phyloP scores from a whole-genome alignment of 1,140 invertebrate species.

The Atta colombica region DNA sequence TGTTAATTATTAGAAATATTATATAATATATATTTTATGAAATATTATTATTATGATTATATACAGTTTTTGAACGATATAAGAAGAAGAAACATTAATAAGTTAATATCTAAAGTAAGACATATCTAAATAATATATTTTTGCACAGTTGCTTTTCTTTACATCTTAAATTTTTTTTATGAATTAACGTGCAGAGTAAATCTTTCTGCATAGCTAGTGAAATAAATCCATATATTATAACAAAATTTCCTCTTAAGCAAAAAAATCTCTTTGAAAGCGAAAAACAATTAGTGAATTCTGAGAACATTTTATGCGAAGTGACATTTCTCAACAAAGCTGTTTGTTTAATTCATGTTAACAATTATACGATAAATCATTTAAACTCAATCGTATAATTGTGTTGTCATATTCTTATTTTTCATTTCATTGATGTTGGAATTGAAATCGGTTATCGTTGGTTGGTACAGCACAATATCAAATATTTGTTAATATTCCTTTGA shows the following conservation, averaged over 20 bases:
- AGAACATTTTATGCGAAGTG: not conserved
- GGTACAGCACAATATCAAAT: not conserved
- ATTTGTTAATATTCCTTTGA: not conserved
- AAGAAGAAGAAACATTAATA: not conserved
- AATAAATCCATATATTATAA: not conserved
- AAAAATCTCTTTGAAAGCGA: not conserved
- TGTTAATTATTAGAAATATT: too few species aligned
- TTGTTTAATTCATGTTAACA: not conserved
- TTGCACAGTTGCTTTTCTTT: not conserved
- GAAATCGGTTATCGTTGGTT: not conserved
- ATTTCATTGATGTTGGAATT: not conserved
- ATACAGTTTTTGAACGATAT: not conserved
- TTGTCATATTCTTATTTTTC: not conserved
- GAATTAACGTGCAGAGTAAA: not conserved
- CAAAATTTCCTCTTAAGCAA: not conserved
- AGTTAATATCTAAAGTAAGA: not conserved
- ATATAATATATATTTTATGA: too few species aligned
- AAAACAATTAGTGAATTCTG: slow-evolving; percentile 22
- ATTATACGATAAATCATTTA: not conserved
- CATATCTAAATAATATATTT: not conserved
- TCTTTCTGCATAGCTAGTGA: not conserved
- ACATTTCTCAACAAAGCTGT: not conserved
- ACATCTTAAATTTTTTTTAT: not conserved
- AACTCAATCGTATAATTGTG: not conserved
- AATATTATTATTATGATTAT: not conserved